Conservation (phyloP, 2,113 vertebrate genomes). For the Cettia cetti region DNA sequence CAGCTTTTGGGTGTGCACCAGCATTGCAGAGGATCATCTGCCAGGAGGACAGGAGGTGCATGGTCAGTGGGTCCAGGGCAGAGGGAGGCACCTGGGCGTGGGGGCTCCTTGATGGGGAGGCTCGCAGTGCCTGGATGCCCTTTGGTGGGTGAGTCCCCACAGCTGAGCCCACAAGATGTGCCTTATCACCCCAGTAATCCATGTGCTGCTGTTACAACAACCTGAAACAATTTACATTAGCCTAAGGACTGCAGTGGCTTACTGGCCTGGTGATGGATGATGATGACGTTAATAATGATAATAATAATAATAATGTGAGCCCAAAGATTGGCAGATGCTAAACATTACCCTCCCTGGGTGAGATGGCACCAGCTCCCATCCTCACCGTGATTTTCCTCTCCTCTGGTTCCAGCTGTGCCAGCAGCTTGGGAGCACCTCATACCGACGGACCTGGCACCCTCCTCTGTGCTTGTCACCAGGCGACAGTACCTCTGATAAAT, state of each 20-base stretch:
- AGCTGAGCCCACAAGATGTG: not conserved
- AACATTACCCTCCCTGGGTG: not conserved
- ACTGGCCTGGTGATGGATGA: not conserved
- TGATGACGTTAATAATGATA: not conserved
- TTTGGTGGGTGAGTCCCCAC: not conserved
- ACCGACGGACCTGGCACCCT: not conserved
- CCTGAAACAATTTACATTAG: not conserved
- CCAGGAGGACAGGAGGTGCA: not conserved
- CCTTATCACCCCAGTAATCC: not conserved
- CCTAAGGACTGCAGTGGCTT: not conserved
- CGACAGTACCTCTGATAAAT: not conserved
- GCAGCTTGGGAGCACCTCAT: not conserved
- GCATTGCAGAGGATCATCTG: not conserved
- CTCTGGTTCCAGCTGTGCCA: not conserved
- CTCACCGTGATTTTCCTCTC: not conserved
- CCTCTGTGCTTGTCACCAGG: not conserved
- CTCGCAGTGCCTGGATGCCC: not conserved
- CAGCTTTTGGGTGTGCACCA: not conserved
- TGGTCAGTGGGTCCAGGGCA: not conserved
- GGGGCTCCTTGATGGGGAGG: not conserved
- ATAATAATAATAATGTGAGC: not conserved
- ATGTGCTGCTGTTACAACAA: not conserved
- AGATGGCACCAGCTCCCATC: not conserved
- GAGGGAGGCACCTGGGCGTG: not conserved
- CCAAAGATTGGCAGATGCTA: not conserved